Percentiles rank a stretch among this genome's conserved stretches.
Conservation (phyloP, 2,888 invertebrate species). For the Tridacna crocea region DNA sequence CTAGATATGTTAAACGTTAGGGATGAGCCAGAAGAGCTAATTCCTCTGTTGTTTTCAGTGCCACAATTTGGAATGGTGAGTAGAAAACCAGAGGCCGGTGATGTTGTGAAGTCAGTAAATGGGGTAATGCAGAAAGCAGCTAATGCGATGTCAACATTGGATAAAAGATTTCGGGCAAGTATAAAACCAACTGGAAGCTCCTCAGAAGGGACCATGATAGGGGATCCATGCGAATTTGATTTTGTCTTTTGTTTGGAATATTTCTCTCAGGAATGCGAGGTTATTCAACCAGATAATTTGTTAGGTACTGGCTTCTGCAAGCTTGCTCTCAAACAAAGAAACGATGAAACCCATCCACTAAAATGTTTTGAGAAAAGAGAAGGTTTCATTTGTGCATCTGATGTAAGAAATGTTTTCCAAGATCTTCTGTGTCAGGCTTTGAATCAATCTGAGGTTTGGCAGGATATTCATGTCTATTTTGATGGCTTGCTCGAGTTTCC, state of each 20-base stretch:
- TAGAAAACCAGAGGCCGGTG: conserved; percentile 22
- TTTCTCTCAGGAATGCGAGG: conserved; percentile 31
- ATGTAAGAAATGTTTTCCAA: conserved; percentile 37
- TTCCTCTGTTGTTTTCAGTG: conserved; percentile 11
- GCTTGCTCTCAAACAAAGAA: conserved; percentile 13
- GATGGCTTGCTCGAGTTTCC: conserved; percentile 45
- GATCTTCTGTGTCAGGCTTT: conserved; percentile 29
- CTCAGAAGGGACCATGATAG: conserved; percentile 41
- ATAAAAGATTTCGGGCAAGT: conserved; percentile 30
- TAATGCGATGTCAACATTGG: conserved; percentile 18
- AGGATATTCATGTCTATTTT: conserved; percentile 36
- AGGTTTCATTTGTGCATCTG: conserved; percentile 19
- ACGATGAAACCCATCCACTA: not conserved
- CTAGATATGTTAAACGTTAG: conserved; percentile 17
- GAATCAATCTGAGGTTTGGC: conserved; percentile 30
- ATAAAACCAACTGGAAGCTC: conserved; percentile 51
- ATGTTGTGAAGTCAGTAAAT: conserved; percentile 22
- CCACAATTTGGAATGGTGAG: conserved; percentile 34
- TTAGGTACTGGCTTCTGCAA: conserved; percentile 31
- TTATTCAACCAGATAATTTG: conserved; percentile 35
- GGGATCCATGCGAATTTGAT: conserved; percentile 47
- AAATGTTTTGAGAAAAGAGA: conserved; percentile 19
- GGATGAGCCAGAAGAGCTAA: conserved; percentile 28
- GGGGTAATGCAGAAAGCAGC: conserved; percentile 37
- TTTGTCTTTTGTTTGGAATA: conserved; percentile 42